Conservation (phyloP, 2,888 invertebrate species). For the Alitta virens region DNA sequence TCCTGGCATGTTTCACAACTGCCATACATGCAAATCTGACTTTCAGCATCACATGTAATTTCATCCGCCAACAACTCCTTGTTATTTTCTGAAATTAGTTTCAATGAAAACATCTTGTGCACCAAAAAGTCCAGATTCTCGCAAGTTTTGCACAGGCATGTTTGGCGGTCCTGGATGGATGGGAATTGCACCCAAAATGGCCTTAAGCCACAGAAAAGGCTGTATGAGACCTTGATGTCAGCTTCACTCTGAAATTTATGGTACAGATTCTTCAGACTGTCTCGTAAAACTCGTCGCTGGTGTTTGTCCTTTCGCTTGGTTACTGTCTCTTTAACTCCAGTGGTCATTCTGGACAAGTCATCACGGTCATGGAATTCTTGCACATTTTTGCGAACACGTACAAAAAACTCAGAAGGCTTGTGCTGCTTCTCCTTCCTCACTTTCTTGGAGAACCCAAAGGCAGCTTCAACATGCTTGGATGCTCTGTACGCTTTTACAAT, state of each 20-base stretch:
- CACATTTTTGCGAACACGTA: background rate
- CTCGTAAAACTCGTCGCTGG: conserved; percentile 23
- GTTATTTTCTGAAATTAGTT: background rate
- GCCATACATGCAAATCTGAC: background rate
- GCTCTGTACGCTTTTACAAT: no score
- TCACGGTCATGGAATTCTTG: conserved; percentile 21
- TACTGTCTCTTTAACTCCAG: conserved; percentile 21
- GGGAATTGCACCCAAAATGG: conserved; percentile 1
- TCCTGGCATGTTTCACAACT: no score
- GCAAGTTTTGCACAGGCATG: conserved; percentile 2
- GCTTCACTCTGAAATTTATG: conserved; percentile 20
- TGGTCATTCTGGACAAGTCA: conserved; percentile 24
- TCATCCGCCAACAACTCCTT: background rate
- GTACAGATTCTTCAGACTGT: conserved; percentile 23
- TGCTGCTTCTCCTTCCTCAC: no score
- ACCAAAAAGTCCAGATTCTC: conserved; percentile 4
- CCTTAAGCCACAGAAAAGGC: conserved; percentile 19
- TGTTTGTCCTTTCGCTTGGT: conserved; percentile 19
- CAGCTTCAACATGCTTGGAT: no score
- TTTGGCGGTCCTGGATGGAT: conserved; percentile 1
- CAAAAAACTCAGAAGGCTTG: no score
- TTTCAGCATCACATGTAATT: background rate
- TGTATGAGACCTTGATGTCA: conserved; percentile 21
- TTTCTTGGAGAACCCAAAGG: no score
- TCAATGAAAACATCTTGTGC: background rate